Conservation (phyloP, 2,888 invertebrate species). For the Pyralis farinalis region DNA sequence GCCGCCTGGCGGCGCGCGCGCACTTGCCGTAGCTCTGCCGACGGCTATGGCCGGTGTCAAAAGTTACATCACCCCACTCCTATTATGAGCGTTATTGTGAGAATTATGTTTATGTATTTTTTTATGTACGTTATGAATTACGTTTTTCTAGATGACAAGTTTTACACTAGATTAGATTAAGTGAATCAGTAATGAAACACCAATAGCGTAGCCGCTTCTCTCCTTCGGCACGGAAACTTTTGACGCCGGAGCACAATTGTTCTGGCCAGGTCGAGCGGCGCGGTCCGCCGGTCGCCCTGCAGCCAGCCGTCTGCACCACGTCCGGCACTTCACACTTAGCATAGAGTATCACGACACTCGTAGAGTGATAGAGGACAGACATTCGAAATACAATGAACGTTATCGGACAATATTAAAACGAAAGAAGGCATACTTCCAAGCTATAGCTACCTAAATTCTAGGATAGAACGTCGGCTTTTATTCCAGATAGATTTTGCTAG, state of each 20-base stretch:
- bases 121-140: slow-evolving; percentile 70
- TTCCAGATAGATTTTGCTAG: slow-evolving; percentile 80
- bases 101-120: slow-evolving; percentile 78
- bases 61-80: slow-evolving; percentile 69
- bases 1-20: slow-evolving; percentile 12
- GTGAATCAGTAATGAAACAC: slow-evolving; percentile 79
- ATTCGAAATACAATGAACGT: slow-evolving; percentile 69
- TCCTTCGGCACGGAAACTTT: slow-evolving; percentile 72
- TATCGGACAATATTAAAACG: slow-evolving; percentile 78
- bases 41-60: slow-evolving; percentile 46
- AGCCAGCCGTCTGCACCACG: slow-evolving; percentile 24
- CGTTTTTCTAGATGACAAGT: slow-evolving; percentile 76
- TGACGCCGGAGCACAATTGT: slow-evolving; percentile 65
- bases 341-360: slow-evolving; percentile 72
- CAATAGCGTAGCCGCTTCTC: slow-evolving; percentile 81
- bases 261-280: slow-evolving; percentile 24
- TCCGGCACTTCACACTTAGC: slow-evolving; percentile 56
- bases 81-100: slow-evolving; percentile 78
- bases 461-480: slow-evolving; percentile 77
- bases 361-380: slow-evolving; percentile 72
- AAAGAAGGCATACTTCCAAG: slow-evolving; percentile 76
- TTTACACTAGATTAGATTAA: slow-evolving; percentile 80
- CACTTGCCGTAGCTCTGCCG: slow-evolving; percentile 11
- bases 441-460: slow-evolving; percentile 75
- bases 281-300: slow-evolving; percentile 21